These are phyloP conservation scores for Thamnophis elegans DNA, from an alignment of 2,797 vertebrate species.

Conservation along the genomic window DNA sequence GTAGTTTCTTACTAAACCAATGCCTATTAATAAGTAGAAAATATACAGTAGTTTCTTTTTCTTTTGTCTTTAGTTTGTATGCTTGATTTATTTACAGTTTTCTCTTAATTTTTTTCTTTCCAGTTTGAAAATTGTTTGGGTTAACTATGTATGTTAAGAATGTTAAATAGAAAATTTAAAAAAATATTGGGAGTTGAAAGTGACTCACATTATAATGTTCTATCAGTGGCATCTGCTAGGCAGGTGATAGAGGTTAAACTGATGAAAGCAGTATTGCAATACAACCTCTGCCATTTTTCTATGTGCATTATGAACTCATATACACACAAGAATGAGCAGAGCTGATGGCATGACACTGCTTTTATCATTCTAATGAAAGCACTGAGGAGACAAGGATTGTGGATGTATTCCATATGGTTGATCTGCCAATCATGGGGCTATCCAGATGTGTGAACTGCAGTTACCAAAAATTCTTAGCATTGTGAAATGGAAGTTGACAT, in stretches of 20 bases:
- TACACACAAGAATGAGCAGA: background rate
- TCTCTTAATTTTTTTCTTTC: background rate
- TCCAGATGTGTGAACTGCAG: background rate
- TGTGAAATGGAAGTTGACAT: background rate
- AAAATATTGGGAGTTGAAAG: background rate
- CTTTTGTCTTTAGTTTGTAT: background rate
- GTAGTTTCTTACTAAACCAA: background rate
- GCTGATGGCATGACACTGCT: background rate
- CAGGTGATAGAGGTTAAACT: background rate
- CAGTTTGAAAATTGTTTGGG: background rate
- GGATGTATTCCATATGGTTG: background rate
- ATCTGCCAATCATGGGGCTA: background rate
- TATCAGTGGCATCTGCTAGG: background rate
- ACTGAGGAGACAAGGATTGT: background rate
- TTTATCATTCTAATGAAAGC: background rate
- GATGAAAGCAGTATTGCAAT: background rate
- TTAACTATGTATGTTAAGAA: background rate
- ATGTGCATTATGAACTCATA: background rate
- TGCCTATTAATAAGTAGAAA: background rate
- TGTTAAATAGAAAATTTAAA: background rate
- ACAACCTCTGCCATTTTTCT: background rate
- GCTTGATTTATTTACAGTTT: background rate
- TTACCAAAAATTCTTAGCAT: background rate
- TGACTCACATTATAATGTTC: background rate
- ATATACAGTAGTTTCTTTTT: background rate